A percentile compares a stretch with the other conserved stretches of the same genome.
phyloP scores from a whole-genome alignment of 2,797 vertebrate genomes.

The Gallinago solitaria region DNA sequence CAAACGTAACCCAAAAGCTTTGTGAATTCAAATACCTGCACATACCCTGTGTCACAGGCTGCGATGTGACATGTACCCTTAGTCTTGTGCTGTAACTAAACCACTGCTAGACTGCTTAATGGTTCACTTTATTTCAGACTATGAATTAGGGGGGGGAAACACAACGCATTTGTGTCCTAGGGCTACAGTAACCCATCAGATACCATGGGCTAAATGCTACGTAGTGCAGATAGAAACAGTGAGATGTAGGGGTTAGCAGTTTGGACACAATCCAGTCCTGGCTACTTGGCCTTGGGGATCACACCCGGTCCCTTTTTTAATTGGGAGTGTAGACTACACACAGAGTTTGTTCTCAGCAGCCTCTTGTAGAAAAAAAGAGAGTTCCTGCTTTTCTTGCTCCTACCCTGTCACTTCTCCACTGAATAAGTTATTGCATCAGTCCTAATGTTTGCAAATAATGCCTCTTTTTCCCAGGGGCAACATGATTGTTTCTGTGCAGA shows the following conservation, averaged over 20 bases:
- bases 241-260: not conserved
- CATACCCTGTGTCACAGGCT: not conserved
- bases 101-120: not conserved
- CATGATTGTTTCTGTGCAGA: not conserved
- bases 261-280: not conserved
- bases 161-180: not conserved
- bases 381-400: not conserved
- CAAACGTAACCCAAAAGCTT: not conserved
- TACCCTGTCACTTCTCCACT: not conserved
- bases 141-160: not conserved
- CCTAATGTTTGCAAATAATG: constrained; percentile 17
- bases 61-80: not conserved
- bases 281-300: not conserved
- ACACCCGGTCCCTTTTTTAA: not conserved
- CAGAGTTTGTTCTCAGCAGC: not conserved
- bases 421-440: not conserved
- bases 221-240: not conserved
- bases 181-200: not conserved
- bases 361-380: not conserved
- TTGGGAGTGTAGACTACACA: not conserved
- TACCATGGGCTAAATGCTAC: not conserved
- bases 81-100: not conserved
- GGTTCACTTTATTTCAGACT: not conserved
- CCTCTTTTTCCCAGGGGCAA: not conserved
- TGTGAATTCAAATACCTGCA: not conserved